These are phyloP conservation scores for Drosophila orosa DNA, from an alignment of 1,140 invertebrate species.

Conservation along the genomic window DNA sequence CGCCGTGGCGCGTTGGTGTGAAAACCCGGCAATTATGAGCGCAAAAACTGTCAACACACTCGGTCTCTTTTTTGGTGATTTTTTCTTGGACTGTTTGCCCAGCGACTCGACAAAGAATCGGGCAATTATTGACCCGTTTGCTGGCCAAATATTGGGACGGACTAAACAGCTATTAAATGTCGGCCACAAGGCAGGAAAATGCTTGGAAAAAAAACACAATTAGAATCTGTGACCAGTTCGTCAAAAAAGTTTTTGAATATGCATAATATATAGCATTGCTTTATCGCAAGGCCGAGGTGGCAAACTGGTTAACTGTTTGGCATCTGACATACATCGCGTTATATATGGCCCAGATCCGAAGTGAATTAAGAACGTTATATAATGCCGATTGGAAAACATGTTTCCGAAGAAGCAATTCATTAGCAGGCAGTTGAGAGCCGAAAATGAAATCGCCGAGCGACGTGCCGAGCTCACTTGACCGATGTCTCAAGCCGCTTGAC, in stretches of 20 bases:
- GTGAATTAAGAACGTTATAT: constrained; percentile 63
- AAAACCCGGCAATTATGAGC: constrained; percentile 55
- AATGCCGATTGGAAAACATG: constrained; percentile 45
- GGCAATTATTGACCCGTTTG: constrained; percentile 39
- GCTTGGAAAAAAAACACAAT: constrained; percentile 36
- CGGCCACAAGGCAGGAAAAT: constrained; percentile 48
- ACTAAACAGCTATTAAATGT: constrained; percentile 73
- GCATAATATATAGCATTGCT: constrained; percentile 15
- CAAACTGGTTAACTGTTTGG: constrained; percentile 50
- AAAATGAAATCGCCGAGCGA: constrained; percentile 31
- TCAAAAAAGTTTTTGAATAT: constrained; percentile 46
- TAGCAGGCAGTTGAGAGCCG: constrained; percentile 14
- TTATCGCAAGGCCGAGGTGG: constrained; percentile 31
- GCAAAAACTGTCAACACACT: constrained; percentile 60
- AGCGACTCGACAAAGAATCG: constrained; percentile 45
- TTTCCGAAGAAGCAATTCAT: constrained; percentile 30
- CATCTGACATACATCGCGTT: constrained; percentile 55
- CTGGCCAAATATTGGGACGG: constrained; percentile 64
- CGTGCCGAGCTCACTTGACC: constrained; percentile 66
- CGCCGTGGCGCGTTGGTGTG: constrained; percentile 35
- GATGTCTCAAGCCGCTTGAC: constrained; percentile 60
- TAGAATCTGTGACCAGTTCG: constrained; percentile 60
- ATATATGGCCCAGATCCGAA: constrained; percentile 60
- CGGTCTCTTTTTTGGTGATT: constrained; percentile 1
- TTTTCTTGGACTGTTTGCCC: constrained; percentile 40